Base-by-base conservation (phyloP, 2,888 invertebrate genomes). In the Lycaena phlaeas region DNA sequence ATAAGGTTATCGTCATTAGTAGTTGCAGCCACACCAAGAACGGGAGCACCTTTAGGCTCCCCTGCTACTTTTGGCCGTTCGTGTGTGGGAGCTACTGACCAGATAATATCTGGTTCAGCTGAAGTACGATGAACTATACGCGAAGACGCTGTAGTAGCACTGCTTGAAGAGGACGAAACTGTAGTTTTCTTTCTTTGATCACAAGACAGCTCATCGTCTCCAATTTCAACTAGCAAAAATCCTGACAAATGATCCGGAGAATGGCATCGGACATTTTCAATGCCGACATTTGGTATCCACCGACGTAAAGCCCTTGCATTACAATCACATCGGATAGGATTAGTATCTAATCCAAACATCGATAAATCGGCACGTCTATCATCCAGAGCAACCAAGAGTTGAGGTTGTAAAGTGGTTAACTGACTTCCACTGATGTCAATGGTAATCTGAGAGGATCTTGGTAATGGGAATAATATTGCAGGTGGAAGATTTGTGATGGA, bases 1-100 rank as follows among this genome's bases (percentile, higher is more conserved):
- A 96, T 96, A n/a, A 96, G 82, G 3, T 95, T 95, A 54, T 96
- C 96, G 56, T 96, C 96, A 57, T 95, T 95, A 41, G 88, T 91
- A 7, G 93, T 87, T 0, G 90, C 77, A 5, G 87, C 85, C 43
- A 86, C 85, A 2, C 87, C 86, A 2, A 85, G 67, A 2, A 86
- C 82, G 17, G 81, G 86, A 9, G 87, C 87, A 30, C 86, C 86
- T 68, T 89, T 90, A 39, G 87, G 86, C 34, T 86, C 88, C 14
- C 84, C 87, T 3, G 87, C 64, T 55, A 86, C 79, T 54, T 86
- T 72, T 14, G 88, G 79, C 43, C 90, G 85, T 26, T 87, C 77
- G 44, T 88, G 88, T 1, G 90, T 87, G 2, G 94, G 91, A n/a
- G 92, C 90, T 9, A 93, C 85, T 2, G 94, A 94, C 94, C 95